Evolutionary conservation across 2,888 invertebrate species (phyloP).

Genomic region (Dynastes hyllus): DNA sequence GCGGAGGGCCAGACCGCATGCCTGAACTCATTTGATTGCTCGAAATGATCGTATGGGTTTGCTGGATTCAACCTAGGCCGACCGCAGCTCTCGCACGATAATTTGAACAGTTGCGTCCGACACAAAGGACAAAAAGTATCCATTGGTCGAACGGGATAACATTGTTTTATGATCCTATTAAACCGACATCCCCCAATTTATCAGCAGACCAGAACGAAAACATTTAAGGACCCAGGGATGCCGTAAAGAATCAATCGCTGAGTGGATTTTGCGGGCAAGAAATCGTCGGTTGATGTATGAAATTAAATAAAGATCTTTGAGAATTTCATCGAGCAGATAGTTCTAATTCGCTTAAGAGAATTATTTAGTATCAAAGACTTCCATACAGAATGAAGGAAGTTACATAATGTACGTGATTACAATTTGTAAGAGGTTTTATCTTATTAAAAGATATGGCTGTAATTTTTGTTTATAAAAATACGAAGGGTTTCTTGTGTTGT

Average conservation of each 20-base stretch:
- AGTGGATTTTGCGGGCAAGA: background rate
- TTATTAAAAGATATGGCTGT: too few relatives aligned
- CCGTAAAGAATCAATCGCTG: background rate
- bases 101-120: slow-evolving; percentile 34
- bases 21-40: slow-evolving; percentile 20
- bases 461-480: too few relatives aligned
- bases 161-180: slow-evolving; percentile 41
- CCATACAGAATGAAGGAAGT: too few relatives aligned
- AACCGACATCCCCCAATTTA: background rate
- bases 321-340: too few relatives aligned
- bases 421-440: too few relatives aligned
- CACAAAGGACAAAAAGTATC: slow-evolving; percentile 24
- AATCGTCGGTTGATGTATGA: background rate
- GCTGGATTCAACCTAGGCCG: slow-evolving; percentile 4
- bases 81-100: slow-evolving; percentile 22
- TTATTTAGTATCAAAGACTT: too few relatives aligned
- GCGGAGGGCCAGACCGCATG: slow-evolving; percentile 13
- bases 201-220: background rate
- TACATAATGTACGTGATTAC: too few relatives aligned
- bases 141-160: slow-evolving; percentile 3
- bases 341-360: too few relatives aligned
- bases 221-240: background rate
- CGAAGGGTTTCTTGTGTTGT: too few relatives aligned
- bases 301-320: background rate
- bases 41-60: slow-evolving; percentile 21